These are phyloP conservation scores for Thyatira batis DNA, from an alignment of 2,888 invertebrate species.

Conservation along the genomic window DNA sequence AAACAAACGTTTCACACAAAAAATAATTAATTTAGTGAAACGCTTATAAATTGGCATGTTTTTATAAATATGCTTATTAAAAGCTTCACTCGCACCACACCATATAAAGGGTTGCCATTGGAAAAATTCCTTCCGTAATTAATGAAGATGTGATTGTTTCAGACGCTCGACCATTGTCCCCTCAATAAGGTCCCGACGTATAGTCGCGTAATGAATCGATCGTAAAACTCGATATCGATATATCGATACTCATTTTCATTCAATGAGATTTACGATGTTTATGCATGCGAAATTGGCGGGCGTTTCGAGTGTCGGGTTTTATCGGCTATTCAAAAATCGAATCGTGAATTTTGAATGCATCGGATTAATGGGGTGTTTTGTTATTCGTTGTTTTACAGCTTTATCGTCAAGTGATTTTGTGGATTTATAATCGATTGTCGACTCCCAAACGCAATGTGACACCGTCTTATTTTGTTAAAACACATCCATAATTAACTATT, in stretches of 20 bases:
- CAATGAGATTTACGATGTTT: constrained; percentile 77
- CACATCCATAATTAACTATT: too few species aligned
- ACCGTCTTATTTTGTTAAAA: too few species aligned
- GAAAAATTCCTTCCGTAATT: constrained; percentile 71
- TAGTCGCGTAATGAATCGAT: constrained; percentile 63
- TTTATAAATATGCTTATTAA: constrained; percentile 26
- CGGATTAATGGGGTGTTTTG: constrained; percentile 58
- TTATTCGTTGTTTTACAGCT: constrained; percentile 42
- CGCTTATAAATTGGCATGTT: not conserved
- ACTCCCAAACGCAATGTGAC: constrained; percentile 22
- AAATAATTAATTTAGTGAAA: not conserved
- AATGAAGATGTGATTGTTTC: constrained; percentile 68
- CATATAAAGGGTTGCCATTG: constrained; percentile 41
- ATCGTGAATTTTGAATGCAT: constrained; percentile 59
- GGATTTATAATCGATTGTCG: constrained; percentile 24
- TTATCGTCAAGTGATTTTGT: constrained; percentile 44
- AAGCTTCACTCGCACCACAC: constrained; percentile 37
- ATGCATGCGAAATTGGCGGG: constrained; percentile 70
- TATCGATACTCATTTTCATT: constrained; percentile 73
- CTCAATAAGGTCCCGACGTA: constrained; percentile 53
- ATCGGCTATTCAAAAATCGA: constrained; percentile 72
- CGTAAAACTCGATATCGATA: constrained; percentile 66
- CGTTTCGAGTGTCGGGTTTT: constrained; percentile 71
- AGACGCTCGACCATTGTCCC: constrained; percentile 54
- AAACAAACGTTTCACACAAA: not conserved